phyloP scores from a whole-genome alignment of 2,888 invertebrate genomes.

The Dione vanillae region DNA sequence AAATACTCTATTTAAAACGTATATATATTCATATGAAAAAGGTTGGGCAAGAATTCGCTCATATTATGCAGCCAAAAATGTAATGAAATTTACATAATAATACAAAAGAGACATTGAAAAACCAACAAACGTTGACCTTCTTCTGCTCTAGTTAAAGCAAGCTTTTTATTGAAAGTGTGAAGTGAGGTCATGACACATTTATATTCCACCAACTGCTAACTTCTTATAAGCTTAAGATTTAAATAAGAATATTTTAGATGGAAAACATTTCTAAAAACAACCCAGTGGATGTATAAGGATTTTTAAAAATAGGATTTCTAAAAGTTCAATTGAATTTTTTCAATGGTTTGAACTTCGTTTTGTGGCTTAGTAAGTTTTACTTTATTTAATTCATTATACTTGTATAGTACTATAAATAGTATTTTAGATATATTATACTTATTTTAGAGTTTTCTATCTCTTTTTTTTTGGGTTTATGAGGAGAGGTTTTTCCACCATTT shows the following conservation, averaged over 20 bases:
- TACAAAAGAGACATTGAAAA: slow-evolving; percentile 35
- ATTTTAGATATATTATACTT: no score
- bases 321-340: not conserved
- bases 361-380: no score
- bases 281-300: not conserved
- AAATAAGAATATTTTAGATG: slow-evolving; percentile 25
- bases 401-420: no score
- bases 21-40: not conserved
- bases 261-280: slow-evolving; percentile 3
- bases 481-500: no score
- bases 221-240: slow-evolving; percentile 21
- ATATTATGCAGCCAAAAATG: slow-evolving; percentile 15
- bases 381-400: no score
- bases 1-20: not conserved
- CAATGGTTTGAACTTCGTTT: not conserved
- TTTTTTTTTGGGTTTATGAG: no score
- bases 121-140: slow-evolving; percentile 39
- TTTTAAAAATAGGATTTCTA: not conserved
- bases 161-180: slow-evolving; percentile 43
- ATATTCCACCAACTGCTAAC: slow-evolving; percentile 31
- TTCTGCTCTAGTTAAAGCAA: slow-evolving; percentile 37
- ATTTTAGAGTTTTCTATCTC: no score
- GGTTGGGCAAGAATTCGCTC: not conserved
- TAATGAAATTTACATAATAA: slow-evolving; percentile 30
- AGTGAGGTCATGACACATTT: slow-evolving; percentile 44